Base-by-base conservation (phyloP, 2,797 vertebrate genomes). In the Micrastur ruficollis region DNA sequence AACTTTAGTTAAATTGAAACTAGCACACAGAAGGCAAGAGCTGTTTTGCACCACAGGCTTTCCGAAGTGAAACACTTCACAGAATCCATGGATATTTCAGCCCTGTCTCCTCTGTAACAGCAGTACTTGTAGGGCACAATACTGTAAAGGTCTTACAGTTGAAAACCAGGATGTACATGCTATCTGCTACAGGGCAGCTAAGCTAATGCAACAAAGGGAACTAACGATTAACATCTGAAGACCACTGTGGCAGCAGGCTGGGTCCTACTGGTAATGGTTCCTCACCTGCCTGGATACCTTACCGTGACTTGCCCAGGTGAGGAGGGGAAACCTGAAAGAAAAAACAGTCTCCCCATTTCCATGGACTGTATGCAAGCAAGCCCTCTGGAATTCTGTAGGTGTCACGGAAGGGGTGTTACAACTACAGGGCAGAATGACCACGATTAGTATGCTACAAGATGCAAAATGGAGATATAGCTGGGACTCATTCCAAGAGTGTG, bases 41-140 rank as follows among this genome's bases (percentile, higher is more conserved):
- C 55, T 68, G 21, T 8, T 84, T 65, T n/a, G 19, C 14, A 25
- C 26, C 32, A 2, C 19, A 6, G 70, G 47, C 46, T 85, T 53
- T 47, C 31, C 0, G 0, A 18, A 29, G 34, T 26, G 9, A 53
- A 83, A 56, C 7, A 2, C 20, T 29, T 47, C 23, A 16, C 19
- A 42, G 72, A 53, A 68, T 9, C 40, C 46, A 3, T 7, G 52
- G 63, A 2, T 18, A 9, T 71, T 68, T 61, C 40, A 53, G 40
- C 31, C 44, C 32, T 14, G 0, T 23, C 50, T 59, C 29, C 58
- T 50, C 65, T 58, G 0, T 11, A 78, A 25, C 17, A 86, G 23
- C 58, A 52, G 19, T 44, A 88, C 80, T 71, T 36, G 26, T 16
- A 5, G 18, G 44, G n/a, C 26, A 67, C 44, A 46, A 27, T 17